Conservation (phyloP, 2,888 invertebrate species). For the Epirrhoe alternata region DNA sequence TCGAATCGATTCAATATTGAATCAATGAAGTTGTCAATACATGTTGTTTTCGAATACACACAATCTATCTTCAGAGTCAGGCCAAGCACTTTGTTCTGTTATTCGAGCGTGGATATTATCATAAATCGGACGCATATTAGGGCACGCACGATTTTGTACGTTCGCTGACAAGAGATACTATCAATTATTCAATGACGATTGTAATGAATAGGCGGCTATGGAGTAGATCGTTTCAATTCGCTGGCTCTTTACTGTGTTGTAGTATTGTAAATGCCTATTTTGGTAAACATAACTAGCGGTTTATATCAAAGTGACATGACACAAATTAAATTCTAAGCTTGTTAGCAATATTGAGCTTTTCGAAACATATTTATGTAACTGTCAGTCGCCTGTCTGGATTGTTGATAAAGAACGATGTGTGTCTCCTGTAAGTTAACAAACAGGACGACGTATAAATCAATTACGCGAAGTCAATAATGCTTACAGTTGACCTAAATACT, state of each 20-base stretch:
- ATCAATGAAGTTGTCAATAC: slow-evolving; percentile 46
- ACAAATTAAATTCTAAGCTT: slow-evolving; percentile 45
- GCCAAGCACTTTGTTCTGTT: slow-evolving; percentile 40
- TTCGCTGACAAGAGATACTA: slow-evolving; percentile 53
- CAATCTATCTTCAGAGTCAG: slow-evolving; percentile 40
- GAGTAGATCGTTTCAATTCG: slow-evolving; percentile 54
- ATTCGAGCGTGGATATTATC: slow-evolving; percentile 45
- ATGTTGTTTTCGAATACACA: slow-evolving; percentile 33
- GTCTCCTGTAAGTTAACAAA: slow-evolving; percentile 25
- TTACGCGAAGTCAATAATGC: slow-evolving; percentile 23
- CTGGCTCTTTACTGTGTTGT: slow-evolving; percentile 34
- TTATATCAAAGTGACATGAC: slow-evolving; percentile 44
- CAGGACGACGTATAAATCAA: slow-evolving; percentile 28
- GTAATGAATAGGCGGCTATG: slow-evolving; percentile 59
- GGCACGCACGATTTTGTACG: slow-evolving; percentile 52
- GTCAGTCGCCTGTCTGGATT: slow-evolving; percentile 31
- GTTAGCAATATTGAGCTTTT: slow-evolving; percentile 42
- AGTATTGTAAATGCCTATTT: slow-evolving; percentile 42
- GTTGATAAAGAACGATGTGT: slow-evolving; percentile 32
- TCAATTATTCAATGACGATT: slow-evolving; percentile 60
- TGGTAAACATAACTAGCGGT: slow-evolving; percentile 40
- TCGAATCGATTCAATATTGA: slow-evolving; percentile 42
- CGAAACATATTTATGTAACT: slow-evolving; percentile 41
- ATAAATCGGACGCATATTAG: slow-evolving; percentile 45
- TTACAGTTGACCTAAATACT: slow-evolving; percentile 32